Evolutionary conservation across 1,140 invertebrate genomes (phyloP), one percentile per base, ranked within the genome.

Genomic region (Leucophenga varia): DNA sequence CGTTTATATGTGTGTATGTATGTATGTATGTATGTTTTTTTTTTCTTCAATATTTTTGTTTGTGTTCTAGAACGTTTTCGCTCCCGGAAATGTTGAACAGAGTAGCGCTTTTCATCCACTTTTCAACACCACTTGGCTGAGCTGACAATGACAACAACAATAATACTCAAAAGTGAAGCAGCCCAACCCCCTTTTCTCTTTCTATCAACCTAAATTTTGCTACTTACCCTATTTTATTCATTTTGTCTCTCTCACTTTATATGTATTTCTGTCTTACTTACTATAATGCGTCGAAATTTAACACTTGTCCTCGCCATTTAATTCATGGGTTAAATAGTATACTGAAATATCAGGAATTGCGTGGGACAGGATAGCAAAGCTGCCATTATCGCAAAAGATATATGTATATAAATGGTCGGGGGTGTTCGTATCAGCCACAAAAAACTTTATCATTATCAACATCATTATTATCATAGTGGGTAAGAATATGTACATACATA

Each of bases 251-350:
- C n/a, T n/a, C n/a, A n/a, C n/a, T n/a, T n/a, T n/a, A 28, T 28
- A 21, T 37, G 16, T 21, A 31, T 20, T 22, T 39, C 12, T 28
- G 25, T 20, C 25, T 4, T 43, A 32, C 35, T 30, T 18, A 42
- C 55, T 54, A 61, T 50, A 50, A 55, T n/a, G n/a, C n/a, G n/a
- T n/a, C n/a, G n/a, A n/a, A n/a, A n/a, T n/a, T n/a, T n/a, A 54
- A 52, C 63, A 65, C 63, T 65, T 65, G 63, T 65, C 63, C 63
- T n/a, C 63, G 63, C 63, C 63, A 67, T 67, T 65, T 59, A 65
- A 55, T 59, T 55, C 61, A 58, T 65, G 61, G 61, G 61, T 59
- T 65, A 64, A 65, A 52, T 47, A 64, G 61, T 67, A 67, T 65
- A 65, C 63, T 56, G 53, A 65, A 65, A 67, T 68, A 52, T 65